Base-by-base conservation (phyloP, 1,140 invertebrate species). In the Conus betulinus region DNA sequence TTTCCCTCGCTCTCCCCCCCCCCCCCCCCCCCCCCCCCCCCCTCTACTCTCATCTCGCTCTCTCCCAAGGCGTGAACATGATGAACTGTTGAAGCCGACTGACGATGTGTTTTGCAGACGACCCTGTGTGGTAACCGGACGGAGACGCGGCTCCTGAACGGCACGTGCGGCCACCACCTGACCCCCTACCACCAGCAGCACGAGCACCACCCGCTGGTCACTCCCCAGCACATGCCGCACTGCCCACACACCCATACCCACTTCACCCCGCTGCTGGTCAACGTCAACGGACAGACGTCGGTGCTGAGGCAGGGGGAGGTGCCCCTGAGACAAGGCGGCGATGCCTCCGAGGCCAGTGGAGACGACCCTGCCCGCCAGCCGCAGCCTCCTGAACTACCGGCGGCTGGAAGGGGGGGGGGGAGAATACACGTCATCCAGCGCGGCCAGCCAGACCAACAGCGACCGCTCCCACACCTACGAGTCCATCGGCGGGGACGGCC, bases 381-480 rank as follows among this genome's bases (percentile, higher is more conserved):
- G 85, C 17, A 27, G 85, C 71, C 4, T 78, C 17, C 71, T 87
- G 3, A 87, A 53, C 74, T 88, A 87, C 85, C 87, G 88, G 10
- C 88, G 86, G 17, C 85, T 90, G 53, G 88, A 90, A 39, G 87
- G 84, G 53, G 39, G 85, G 5, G 39, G 60, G 55, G 5, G 84
- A 67, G 17, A 74, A 5, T 87, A 87, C 85, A 78, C 74, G 67
- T 85, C 81, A 25, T 90, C 88, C 89, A 90, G 84, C 51, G 86
- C 88, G 27, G 86, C 88, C 76, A 88, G 87, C 82, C 83, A 85
- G 67, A 85, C 78, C 85, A 90, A 88, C 87, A 90, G 89, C 51
- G 88, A 90, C 82, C 51, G 88, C n/a, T 88, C 87, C 5, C 89
- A 88, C 63, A 88, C 88, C 17, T 90, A 90, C 85, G 89, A 90